Conservation (phyloP, 1,140 invertebrate species). For the Pollicipes pollicipes region DNA sequence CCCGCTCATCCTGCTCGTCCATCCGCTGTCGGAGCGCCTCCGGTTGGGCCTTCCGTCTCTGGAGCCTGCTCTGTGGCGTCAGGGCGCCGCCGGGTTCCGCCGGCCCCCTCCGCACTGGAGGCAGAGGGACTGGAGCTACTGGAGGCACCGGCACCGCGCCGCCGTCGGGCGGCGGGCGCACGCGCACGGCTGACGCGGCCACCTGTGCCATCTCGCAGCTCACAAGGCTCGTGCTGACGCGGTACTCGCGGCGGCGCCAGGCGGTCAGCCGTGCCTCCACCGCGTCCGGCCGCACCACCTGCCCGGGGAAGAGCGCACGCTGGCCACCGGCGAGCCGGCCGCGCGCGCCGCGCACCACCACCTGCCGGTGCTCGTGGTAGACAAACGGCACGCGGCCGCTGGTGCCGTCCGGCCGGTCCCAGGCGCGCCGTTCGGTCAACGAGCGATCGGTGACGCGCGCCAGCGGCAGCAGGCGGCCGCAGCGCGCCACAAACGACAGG, state of each 20-base stretch:
- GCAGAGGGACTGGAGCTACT: too few species aligned
- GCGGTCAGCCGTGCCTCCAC: neutral
- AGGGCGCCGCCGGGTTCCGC: too few species aligned
- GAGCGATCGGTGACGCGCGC: neutral
- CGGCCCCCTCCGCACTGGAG: too few species aligned
- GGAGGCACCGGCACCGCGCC: too few species aligned
- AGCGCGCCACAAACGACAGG: neutral
- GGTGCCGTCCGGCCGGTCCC: neutral
- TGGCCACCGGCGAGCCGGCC: neutral
- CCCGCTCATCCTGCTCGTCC: too few species aligned
- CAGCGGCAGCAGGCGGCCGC: neutral
- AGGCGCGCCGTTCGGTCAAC: neutral
- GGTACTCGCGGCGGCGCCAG: neutral
- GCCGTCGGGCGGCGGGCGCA: too few species aligned
- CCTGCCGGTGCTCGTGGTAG: neutral
- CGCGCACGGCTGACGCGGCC: neutral
- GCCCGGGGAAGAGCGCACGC: too few species aligned
- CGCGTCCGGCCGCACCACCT: neutral
- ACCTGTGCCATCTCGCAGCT: neutral
- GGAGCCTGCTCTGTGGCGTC: too few species aligned
- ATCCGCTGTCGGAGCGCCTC: too few species aligned
- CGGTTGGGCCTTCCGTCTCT: too few species aligned
- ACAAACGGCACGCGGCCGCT: neutral
- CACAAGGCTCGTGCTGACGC: neutral
- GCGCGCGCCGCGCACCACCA: neutral